These are phyloP conservation scores for Icerya purchasi DNA, from an alignment of 2,888 invertebrate genomes.

Conservation along the genomic window DNA sequence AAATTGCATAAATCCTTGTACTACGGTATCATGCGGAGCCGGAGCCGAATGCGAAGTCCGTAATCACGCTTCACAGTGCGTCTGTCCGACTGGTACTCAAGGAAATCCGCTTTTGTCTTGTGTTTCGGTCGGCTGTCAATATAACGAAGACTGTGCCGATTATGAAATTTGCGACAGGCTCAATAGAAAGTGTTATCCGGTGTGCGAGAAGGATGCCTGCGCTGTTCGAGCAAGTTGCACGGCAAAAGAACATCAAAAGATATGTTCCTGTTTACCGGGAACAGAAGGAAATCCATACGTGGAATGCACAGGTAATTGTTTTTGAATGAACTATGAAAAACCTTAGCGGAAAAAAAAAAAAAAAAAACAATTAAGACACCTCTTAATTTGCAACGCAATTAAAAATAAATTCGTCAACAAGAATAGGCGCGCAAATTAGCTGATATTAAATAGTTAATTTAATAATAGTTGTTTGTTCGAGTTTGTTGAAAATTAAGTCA, in stretches of 20 bases:
- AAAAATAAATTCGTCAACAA: too few species aligned
- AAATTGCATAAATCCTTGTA: conserved; percentile 61
- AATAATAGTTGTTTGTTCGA: too few species aligned
- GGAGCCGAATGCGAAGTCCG: conserved; percentile 53
- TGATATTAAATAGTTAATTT: too few species aligned
- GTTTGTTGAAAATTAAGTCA: too few species aligned
- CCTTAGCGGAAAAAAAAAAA: too few species aligned
- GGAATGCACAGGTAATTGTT: conserved; percentile 32
- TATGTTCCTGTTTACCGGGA: conserved; percentile 53
- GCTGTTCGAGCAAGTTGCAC: conserved; percentile 54
- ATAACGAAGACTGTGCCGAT: conserved; percentile 71
- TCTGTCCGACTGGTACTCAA: conserved; percentile 51
- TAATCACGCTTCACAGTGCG: conserved; percentile 56
- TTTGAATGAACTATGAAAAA: too few species aligned
- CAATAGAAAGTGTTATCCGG: conserved; percentile 60
- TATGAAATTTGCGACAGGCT: conserved; percentile 64
- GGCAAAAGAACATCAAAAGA: conserved; percentile 50
- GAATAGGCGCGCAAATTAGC: too few species aligned
- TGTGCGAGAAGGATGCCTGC: conserved; percentile 62
- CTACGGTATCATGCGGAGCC: conserved; percentile 47
- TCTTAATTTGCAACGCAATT: too few species aligned
- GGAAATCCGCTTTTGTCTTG: conserved; percentile 37
- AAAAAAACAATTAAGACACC: too few species aligned
- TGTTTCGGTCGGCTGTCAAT: conserved; percentile 61
- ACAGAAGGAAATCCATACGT: conserved; percentile 57